Conservation (phyloP, 2,888 invertebrate genomes). For the Megamerina dolium region DNA sequence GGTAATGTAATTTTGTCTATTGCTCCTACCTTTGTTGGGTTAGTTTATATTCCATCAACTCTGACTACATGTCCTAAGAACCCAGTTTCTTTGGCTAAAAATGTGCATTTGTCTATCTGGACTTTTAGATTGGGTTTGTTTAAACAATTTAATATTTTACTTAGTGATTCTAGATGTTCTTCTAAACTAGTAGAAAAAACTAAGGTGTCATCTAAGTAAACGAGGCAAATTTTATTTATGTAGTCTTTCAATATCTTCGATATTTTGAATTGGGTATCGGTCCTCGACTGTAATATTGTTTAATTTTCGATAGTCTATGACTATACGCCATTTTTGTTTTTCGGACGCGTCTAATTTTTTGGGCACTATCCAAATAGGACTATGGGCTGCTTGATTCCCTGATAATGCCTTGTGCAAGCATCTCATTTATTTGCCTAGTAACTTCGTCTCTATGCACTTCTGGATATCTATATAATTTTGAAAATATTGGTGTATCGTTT, state of each 20-base stretch:
- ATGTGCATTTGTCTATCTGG: too few relatives aligned
- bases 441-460: not conserved
- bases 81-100: too few relatives aligned
- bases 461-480: not conserved
- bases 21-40: conserved; percentile 6
- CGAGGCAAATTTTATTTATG: too few relatives aligned
- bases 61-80: not conserved
- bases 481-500: too few relatives aligned
- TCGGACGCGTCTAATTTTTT: not conserved
- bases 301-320: too few relatives aligned
- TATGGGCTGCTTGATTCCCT: not conserved
- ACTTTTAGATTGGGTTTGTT: not conserved
- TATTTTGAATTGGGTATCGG: too few relatives aligned
- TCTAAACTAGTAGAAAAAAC: too few relatives aligned
- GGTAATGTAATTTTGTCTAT: conserved; percentile 8
- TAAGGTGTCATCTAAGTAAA: too few relatives aligned
- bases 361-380: not conserved
- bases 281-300: too few relatives aligned
- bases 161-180: too few relatives aligned
- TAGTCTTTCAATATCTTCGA: too few relatives aligned
- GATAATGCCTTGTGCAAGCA: not conserved
- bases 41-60: conserved; percentile 9
- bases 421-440: not conserved
- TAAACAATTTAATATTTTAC: too few relatives aligned
- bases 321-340: not conserved